Conservation (phyloP, 2,888 invertebrate species). For the Cephalotes varians region DNA sequence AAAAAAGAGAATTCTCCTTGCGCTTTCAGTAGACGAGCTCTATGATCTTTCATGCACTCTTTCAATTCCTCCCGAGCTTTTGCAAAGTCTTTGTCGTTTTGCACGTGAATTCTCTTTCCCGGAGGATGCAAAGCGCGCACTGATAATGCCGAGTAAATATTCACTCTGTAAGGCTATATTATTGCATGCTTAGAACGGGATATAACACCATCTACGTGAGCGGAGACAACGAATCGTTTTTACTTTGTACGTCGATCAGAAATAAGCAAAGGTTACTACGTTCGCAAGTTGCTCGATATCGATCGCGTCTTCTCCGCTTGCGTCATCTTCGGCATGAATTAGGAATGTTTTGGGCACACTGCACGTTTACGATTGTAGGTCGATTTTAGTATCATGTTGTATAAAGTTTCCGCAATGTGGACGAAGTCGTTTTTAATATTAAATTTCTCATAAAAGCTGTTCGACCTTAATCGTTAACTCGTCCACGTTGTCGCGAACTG, state of each 20-base stretch:
- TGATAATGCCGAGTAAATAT: slow-evolving; percentile 72
- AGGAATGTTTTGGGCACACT: slow-evolving; percentile 59
- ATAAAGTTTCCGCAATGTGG: slow-evolving; percentile 63
- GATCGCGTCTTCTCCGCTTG: slow-evolving; percentile 34
- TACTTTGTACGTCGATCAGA: slow-evolving; percentile 8
- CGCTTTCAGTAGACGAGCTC: slow-evolving; percentile 67
- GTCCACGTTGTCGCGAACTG: slow-evolving; percentile 64
- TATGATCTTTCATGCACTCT: slow-evolving; percentile 70
- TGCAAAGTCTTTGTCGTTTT: slow-evolving; percentile 69
- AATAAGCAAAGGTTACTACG: not conserved
- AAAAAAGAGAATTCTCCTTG: slow-evolving; percentile 49
- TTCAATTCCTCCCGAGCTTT: slow-evolving; percentile 63
- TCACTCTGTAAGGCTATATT: slow-evolving; percentile 57
- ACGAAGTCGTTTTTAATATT: slow-evolving; percentile 12
- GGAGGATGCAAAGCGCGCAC: slow-evolving; percentile 63
- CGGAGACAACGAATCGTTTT: slow-evolving; percentile 23
- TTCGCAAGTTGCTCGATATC: not conserved
- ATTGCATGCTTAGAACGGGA: slow-evolving; percentile 35
- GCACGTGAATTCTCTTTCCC: slow-evolving; percentile 53
- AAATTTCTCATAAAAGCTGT: not conserved
- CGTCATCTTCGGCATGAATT: slow-evolving; percentile 58
- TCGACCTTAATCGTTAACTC: slow-evolving; percentile 20
- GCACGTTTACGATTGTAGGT: slow-evolving; percentile 63
- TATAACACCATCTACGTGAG: not conserved
- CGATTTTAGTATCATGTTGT: slow-evolving; percentile 39